Percentiles rank a stretch among this genome's conserved stretches.
These are phyloP conservation scores for Amniataba percoides DNA, from an alignment of 2,797 vertebrate species.

Conservation along the genomic window DNA sequence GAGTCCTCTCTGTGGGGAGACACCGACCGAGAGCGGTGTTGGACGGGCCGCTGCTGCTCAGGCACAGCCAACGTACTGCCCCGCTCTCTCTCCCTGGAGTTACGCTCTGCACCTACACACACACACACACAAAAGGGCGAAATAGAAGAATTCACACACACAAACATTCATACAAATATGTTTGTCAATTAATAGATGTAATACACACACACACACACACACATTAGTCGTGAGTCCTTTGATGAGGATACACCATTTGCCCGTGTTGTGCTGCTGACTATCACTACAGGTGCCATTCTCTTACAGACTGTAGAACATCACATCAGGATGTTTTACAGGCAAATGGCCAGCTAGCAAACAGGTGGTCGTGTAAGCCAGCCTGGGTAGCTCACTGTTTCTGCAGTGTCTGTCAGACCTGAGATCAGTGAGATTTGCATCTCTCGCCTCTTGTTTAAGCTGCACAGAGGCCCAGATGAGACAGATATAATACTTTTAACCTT, in stretches of 20 bases:
- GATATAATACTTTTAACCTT: background rate
- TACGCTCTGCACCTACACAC: slow-evolving; percentile 90
- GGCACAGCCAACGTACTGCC: slow-evolving; percentile 93
- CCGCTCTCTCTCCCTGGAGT: slow-evolving; percentile 91
- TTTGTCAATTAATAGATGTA: slow-evolving; percentile 5
- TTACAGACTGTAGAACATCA: slow-evolving; percentile 69
- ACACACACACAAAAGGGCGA: slow-evolving; percentile 36
- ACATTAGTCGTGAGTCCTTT: slow-evolving; percentile 34
- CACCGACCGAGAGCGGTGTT: slow-evolving; percentile 96
- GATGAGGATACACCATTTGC: slow-evolving; percentile 33
- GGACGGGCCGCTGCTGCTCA: slow-evolving; percentile 92
- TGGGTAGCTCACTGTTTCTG: slow-evolving; percentile 63
- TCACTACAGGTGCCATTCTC: slow-evolving; percentile 52
- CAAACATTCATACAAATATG: slow-evolving; percentile 1
- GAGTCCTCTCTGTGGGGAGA: slow-evolving; percentile 97
- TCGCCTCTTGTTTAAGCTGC: background rate
- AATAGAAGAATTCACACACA: slow-evolving; percentile 27
- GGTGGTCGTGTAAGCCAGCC: slow-evolving; percentile 37
- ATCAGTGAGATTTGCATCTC: slow-evolving; percentile 1
- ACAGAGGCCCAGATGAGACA: slow-evolving; percentile 20
- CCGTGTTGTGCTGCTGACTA: slow-evolving; percentile 26
- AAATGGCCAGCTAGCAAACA: slow-evolving; percentile 48
- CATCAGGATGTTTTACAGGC: slow-evolving; percentile 68
- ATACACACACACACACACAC: slow-evolving; percentile 34
- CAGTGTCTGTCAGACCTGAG: slow-evolving; percentile 49